These are phyloP conservation scores for Pampusana beccarii DNA, from an alignment of 2,113 vertebrate genomes.

Conservation along the genomic window DNA sequence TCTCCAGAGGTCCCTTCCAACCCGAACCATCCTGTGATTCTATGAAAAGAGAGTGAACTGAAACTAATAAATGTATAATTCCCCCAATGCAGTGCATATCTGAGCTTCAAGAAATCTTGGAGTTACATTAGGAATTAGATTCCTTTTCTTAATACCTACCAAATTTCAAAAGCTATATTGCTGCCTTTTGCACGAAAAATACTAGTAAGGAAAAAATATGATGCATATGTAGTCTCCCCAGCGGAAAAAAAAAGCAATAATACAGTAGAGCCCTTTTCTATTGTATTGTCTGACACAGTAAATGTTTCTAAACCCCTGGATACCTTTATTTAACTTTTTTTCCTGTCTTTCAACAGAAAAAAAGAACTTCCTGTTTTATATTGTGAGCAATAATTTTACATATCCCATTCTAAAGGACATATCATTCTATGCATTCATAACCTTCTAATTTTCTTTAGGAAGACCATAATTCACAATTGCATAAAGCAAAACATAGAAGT, in stretches of 20 bases:
- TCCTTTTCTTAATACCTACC: background rate
- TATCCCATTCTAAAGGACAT: background rate
- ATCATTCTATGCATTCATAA: background rate
- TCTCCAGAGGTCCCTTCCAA: no score
- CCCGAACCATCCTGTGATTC: no score
- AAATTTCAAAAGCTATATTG: background rate
- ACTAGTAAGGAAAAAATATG: background rate
- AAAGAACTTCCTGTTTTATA: background rate
- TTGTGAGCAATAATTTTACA: background rate
- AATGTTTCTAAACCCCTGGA: background rate
- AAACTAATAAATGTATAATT: background rate
- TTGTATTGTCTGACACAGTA: slow-evolving; percentile 11
- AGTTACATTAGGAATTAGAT: background rate
- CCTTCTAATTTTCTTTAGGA: background rate
- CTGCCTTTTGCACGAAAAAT: slow-evolving; percentile 15
- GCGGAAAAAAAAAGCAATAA: background rate
- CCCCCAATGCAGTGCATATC: background rate
- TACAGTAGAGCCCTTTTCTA: background rate
- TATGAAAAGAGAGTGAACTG: background rate
- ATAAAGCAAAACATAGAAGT: background rate
- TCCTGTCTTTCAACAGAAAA: background rate
- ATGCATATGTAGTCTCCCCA: background rate
- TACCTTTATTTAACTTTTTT: background rate
- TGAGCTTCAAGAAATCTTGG: background rate
- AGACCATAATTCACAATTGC: background rate